Percentiles rank a stretch among this genome's conserved stretches.
Evolutionary conservation across 1,140 invertebrate genomes (phyloP).

Genomic region (Aphidius gifuensis): DNA sequence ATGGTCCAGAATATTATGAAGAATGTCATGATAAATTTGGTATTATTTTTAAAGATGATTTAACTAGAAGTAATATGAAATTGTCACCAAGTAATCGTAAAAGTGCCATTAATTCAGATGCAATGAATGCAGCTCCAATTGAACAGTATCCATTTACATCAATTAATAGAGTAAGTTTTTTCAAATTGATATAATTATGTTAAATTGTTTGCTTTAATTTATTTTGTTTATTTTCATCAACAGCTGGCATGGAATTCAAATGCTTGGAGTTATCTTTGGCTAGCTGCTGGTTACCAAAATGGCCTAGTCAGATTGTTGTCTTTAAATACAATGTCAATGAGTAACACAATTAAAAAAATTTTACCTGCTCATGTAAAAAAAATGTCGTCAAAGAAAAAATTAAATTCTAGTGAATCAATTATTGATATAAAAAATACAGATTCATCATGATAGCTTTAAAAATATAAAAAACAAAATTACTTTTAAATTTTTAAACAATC

Average conservation of each 20-base stretch:
- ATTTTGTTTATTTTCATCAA: constrained; percentile 4
- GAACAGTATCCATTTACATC: constrained; percentile 50
- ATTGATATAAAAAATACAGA: too few relatives aligned
- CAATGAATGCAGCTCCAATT: constrained; percentile 27
- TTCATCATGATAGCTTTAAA: too few relatives aligned
- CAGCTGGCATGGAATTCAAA: constrained; percentile 55
- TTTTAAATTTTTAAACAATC: too few relatives aligned
- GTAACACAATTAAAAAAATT: background rate
- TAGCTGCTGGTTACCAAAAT: constrained; percentile 51
- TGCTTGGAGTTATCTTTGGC: constrained; percentile 49
- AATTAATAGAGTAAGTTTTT: constrained; percentile 37
- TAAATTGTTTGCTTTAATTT: constrained; percentile 6
- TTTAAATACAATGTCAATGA: constrained; percentile 38
- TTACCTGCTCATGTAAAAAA: too few relatives aligned
- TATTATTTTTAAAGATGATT: constrained; percentile 43
- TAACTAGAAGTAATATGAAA: constrained; percentile 4
- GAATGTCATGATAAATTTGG: constrained; percentile 46
- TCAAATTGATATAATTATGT: constrained; percentile 4
- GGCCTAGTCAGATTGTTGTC: constrained; percentile 50
- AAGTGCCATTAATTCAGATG: constrained; percentile 14
- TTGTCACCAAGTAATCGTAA: constrained; percentile 1
- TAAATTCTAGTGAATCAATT: too few relatives aligned
- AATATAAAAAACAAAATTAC: too few relatives aligned
- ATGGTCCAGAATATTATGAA: constrained; percentile 42
- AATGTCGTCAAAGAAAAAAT: too few relatives aligned